Evolutionary conservation across 2,797 vertebrate species (phyloP), one percentile per base, ranked within the genome.

Genomic region (Schizothorax lantsangensis): DNA sequence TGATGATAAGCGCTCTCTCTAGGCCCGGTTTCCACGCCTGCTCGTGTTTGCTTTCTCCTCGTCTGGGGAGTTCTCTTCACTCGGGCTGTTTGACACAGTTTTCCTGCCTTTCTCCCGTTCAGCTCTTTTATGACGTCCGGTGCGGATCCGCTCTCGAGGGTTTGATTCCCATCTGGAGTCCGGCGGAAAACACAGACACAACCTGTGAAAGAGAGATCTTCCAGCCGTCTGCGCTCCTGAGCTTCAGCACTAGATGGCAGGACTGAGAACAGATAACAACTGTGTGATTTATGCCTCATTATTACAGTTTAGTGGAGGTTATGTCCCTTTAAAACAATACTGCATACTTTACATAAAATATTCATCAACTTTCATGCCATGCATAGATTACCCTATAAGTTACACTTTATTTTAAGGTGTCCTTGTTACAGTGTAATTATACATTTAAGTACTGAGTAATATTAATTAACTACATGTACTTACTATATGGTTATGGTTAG

Each of bases 71-170:
- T 96, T 96, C 94, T 94, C 94, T 94, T 96, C 94, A 95, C 92
- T 94, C 93, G 94, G 94, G 94, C 94, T 95, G 94, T 95, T 94
- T 96, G 95, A 96, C 95, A 97, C 91, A 92, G 93, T 96, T 95
- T 97, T 96, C 93, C 94, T 96, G 95, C 91, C 92, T 96, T 94
- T 91, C 91, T 96, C 91, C 90, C 84, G 85, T 90, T 94, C 89
- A 93, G 91, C 96, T 94, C 94, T 94, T 94, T 96, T 95, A 93
- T 93, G 96, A 94, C 93, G 94, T 93, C 94, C 93, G 92, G 94
- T 91, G 90, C 91, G 49, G 88, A 92, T 93, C 92, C 90, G 88
- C 95, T 96, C 95, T 94, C 95, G 90, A 79, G 38, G 94, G 95
- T 95, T 94, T 93, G 92, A 90, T 95, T 94, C 93, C 96, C 96